Percentiles rank a stretch among this genome's conserved stretches.
These are phyloP conservation scores for Dolomedes plantarius DNA, from an alignment of 2,888 invertebrate species.

Conservation along the genomic window DNA sequence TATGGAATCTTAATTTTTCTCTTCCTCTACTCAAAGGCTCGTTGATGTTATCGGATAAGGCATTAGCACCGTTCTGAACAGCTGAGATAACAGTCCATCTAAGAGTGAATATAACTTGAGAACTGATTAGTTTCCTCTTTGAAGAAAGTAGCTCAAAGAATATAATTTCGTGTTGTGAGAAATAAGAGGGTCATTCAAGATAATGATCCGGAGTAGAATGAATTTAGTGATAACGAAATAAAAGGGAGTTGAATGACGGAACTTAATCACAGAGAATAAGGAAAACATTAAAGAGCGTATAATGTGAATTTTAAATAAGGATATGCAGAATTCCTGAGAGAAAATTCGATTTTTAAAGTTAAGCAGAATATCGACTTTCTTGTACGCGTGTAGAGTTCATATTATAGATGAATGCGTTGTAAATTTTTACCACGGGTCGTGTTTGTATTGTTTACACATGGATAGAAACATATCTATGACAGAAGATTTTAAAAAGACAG, in stretches of 20 bases:
- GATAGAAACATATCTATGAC: too few species aligned
- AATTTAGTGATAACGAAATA: constrained; percentile 36
- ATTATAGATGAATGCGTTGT: too few species aligned
- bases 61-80: constrained; percentile 27
- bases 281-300: constrained; percentile 32
- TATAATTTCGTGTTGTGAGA: constrained; percentile 27
- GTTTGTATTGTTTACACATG: too few species aligned
- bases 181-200: constrained; percentile 39
- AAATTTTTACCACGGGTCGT: too few species aligned
- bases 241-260: constrained; percentile 21
- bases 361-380: too few species aligned
- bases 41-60: constrained; percentile 44
- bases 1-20: too few species aligned
- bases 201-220: constrained; percentile 52
- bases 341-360: too few species aligned
- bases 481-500: too few species aligned
- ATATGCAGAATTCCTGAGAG: too few species aligned
- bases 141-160: constrained; percentile 30
- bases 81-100: constrained; percentile 44
- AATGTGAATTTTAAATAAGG: too few species aligned
- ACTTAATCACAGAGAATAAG: constrained; percentile 19
- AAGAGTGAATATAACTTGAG: constrained; percentile 27
- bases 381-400: too few species aligned
- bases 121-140: constrained; percentile 44
- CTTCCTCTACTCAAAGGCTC: too few species aligned